Base-by-base conservation (phyloP, 2,113 vertebrate species). In the Xyrauchen texanus region DNA sequence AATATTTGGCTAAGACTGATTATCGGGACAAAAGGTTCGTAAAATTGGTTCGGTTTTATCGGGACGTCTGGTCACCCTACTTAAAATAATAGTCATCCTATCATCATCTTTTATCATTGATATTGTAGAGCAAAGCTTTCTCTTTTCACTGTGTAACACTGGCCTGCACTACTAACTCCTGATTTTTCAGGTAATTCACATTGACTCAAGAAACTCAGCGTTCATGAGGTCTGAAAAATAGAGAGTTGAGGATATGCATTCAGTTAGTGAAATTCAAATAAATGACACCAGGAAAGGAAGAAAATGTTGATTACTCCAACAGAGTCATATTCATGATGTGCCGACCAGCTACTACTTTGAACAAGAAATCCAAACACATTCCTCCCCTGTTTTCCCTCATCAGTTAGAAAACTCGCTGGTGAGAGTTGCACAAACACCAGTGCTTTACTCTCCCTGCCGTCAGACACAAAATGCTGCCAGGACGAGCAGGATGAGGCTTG, bases 221-320 rank as follows among this genome's bases (percentile, higher is more conserved):
- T 67, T 12, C 21, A 34, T 84, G 74, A 84, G 80, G 80, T 86
- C 86, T 85, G 82, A 82, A 85, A 81, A 83, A 78, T 83, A 86
- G 88, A 88, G 84, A 78, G 82, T 68, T 12, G 87, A 87, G 81
- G 84, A 76, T 87, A 85, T 84, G 84, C 80, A 86, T 75, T 87
- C 81, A 82, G 85, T 85, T 83, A 86, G 88, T 86, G 83, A 89
- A 91, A 89, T 82, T 84, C 79, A 83, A 90, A 90, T 89, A 90
- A 90, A 90, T 86, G 88, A 84, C 79, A 57, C 21, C 60, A 67
- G 67, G 51, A 69, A n/a, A 67, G 60, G 16, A 78, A 76, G 71
- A 82, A 83, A 81, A 68, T 80, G 85, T 89, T 89, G 83, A 90
- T 89, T 90, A 88, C 78, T 73, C 81, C 51, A 57, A 85, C 85